These are phyloP conservation scores for Coecobrya sp. DNA, from an alignment of 2,888 invertebrate genomes.

Conservation along the genomic window DNA sequence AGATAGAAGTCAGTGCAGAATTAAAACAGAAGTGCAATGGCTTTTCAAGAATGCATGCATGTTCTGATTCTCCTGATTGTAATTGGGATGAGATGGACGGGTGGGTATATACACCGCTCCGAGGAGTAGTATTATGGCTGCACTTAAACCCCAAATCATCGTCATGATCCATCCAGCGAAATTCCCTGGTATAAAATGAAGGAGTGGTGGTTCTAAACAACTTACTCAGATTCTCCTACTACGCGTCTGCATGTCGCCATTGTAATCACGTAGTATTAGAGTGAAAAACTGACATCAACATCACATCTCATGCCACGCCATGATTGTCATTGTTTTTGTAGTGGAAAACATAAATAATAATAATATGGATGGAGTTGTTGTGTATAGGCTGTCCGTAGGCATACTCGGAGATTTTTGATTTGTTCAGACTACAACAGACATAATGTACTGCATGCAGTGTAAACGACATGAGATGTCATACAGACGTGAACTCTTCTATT, in stretches of 20 bases:
- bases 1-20: slow-evolving; percentile 41
- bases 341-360: slow-evolving; percentile 10
- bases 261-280: slow-evolving; percentile 38
- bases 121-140: background rate
- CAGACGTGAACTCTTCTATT: too few species aligned
- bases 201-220: background rate
- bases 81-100: slow-evolving; percentile 31
- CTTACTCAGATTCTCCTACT: background rate
- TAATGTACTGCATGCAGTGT: background rate
- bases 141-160: background rate
- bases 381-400: too few species aligned
- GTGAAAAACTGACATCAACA: slow-evolving; percentile 21
- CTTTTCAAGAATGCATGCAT: slow-evolving; percentile 50
- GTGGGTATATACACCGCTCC: slow-evolving; percentile 14
- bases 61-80: slow-evolving; percentile 43
- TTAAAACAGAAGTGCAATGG: slow-evolving; percentile 57
- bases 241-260: slow-evolving; percentile 51
- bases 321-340: slow-evolving; percentile 47
- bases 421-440: background rate
- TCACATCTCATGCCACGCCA: background rate
- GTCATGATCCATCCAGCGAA: background rate
- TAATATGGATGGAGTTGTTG: background rate
- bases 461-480: background rate
- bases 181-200: background rate
- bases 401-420: background rate